Conservation (phyloP, 2,797 vertebrate species). For the Silurus aristotelis region DNA sequence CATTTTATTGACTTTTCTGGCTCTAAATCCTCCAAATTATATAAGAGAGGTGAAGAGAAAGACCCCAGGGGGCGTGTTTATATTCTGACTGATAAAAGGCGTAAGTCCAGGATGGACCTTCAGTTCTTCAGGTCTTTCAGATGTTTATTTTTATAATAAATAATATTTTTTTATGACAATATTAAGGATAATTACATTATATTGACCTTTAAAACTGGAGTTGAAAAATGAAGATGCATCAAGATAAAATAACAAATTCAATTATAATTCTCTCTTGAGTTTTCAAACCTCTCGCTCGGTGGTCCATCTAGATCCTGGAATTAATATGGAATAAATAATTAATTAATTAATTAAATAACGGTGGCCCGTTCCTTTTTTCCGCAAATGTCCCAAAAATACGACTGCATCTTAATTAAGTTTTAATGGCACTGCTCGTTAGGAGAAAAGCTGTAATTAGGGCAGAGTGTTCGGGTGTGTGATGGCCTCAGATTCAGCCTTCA, state of each 20-base stretch:
- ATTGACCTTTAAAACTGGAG: background rate
- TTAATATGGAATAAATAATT: background rate
- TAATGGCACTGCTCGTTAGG: conserved; percentile 48
- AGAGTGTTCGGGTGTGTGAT: conserved; percentile 24
- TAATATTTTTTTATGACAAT: too few relatives aligned
- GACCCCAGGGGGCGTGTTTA: too few relatives aligned
- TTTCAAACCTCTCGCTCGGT: background rate
- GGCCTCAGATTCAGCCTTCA: conserved; percentile 23
- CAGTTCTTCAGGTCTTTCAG: too few relatives aligned
- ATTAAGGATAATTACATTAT: background rate
- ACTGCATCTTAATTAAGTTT: conserved; percentile 48
- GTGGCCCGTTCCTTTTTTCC: background rate
- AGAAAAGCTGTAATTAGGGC: conserved; percentile 41
- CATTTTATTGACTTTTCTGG: background rate
- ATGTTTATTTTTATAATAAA: too few relatives aligned
- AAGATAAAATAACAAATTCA: background rate
- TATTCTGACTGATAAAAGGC: background rate
- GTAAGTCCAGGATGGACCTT: background rate
- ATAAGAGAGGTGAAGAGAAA: too few relatives aligned
- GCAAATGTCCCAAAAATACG: conserved; percentile 26
- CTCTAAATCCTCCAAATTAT: too few relatives aligned
- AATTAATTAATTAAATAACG: background rate
- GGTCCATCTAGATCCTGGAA: background rate
- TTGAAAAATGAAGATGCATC: background rate
- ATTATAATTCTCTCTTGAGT: background rate